Conservation (phyloP, 2,888 invertebrate genomes). For the Drosophila longiperda region DNA sequence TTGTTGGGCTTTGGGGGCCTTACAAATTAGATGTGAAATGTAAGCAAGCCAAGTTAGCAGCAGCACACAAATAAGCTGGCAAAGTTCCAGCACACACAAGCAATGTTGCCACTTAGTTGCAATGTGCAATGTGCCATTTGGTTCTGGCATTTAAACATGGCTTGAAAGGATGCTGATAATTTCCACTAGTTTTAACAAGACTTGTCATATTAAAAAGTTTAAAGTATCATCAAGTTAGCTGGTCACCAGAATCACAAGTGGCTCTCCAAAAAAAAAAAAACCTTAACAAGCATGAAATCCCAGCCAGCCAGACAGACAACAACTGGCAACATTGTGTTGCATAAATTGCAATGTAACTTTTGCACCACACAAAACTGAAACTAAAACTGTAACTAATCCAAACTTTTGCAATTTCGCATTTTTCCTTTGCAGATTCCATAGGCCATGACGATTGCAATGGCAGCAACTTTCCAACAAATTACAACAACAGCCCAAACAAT, state of each 20-base stretch:
- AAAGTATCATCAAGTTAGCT: not conserved
- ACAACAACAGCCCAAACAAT: constrained; percentile 70
- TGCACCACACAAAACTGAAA: constrained; percentile 16
- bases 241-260: constrained; percentile 19
- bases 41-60: not conserved
- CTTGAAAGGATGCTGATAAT: not conserved
- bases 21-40: constrained; percentile 41
- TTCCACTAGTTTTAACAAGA: not conserved
- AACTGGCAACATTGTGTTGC: constrained; percentile 10
- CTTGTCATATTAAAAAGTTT: not conserved
- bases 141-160: not conserved
- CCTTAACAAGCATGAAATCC: constrained; percentile 16
- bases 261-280: not conserved
- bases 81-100: not conserved
- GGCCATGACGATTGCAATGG: constrained; percentile 90
- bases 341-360: constrained; percentile 32
- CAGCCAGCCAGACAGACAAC: constrained; percentile 6
- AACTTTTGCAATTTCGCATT: constrained; percentile 45
- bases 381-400: constrained; percentile 62
- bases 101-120: constrained; percentile 10
- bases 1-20: constrained; percentile 16
- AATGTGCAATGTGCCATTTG: not conserved
- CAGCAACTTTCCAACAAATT: constrained; percentile 81
- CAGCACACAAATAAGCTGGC: constrained; percentile 30
- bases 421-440: constrained; percentile 88